Conservation (phyloP, 2,888 invertebrate genomes). For the Himalopsyche tibetana region DNA sequence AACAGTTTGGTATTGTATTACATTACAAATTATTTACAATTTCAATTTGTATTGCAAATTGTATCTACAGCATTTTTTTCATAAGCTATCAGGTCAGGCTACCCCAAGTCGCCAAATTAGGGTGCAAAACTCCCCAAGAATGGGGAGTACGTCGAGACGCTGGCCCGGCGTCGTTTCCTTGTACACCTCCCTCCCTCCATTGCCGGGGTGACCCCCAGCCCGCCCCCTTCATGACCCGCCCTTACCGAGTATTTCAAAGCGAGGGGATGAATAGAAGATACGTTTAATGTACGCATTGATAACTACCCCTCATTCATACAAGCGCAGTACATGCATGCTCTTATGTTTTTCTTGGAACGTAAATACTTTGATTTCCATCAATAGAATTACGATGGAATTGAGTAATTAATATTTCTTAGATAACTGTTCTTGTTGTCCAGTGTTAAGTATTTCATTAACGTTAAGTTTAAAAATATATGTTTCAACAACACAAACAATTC, state of each 20-base stretch:
- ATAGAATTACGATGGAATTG: not conserved
- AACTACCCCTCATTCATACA: constrained; percentile 39
- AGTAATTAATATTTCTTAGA: not conserved
- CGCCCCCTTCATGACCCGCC: constrained; percentile 41
- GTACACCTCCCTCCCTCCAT: not conserved
- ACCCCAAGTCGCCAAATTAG: not conserved
- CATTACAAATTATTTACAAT: no score
- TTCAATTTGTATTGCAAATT: not conserved
- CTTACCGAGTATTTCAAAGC: constrained; percentile 13
- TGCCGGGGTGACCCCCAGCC: constrained; percentile 2
- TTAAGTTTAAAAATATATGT: no score
- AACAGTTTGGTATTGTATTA: no score
- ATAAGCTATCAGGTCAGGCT: not conserved
- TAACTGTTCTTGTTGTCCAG: no score
- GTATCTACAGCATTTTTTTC: not conserved
- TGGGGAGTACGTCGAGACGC: constrained; percentile 39
- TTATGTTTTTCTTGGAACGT: constrained; percentile 37
- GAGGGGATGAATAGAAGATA: constrained; percentile 35
- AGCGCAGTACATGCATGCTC: not conserved
- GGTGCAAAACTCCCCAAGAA: constrained; percentile 35
- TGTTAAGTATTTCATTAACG: no score
- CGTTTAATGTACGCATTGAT: constrained; percentile 40
- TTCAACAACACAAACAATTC: no score
- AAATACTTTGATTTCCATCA: constrained; percentile 16
- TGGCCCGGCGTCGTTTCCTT: constrained; percentile 24